Percentiles rank a stretch among this genome's conserved stretches.
phyloP scores from a whole-genome alignment of 2,888 invertebrate genomes.

The Adela reaumurella region DNA sequence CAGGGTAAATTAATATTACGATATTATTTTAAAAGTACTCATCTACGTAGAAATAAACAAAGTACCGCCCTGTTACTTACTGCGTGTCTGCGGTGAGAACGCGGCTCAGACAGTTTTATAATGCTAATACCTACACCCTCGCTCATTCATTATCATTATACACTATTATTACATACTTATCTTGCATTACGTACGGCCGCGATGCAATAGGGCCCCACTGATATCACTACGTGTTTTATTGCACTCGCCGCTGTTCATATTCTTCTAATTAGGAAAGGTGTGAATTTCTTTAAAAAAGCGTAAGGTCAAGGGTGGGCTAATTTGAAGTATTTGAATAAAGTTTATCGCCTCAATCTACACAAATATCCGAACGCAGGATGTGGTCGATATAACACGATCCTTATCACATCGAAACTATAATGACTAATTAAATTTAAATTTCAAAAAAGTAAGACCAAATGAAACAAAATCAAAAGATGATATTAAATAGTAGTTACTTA shows the following conservation, averaged over 20 bases:
- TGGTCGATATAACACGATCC: slow-evolving; percentile 19
- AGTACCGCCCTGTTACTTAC: too few species aligned
- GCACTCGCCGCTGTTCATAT: slow-evolving; percentile 31
- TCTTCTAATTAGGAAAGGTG: slow-evolving; percentile 43
- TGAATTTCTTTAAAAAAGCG: slow-evolving; percentile 43
- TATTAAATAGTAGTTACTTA: too few species aligned
- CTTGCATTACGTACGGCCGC: slow-evolving; percentile 4
- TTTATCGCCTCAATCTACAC: slow-evolving; percentile 21
- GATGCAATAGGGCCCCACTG: background rate
- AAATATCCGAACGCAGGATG: slow-evolving; percentile 40
- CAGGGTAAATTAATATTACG: too few species aligned
- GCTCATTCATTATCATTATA: slow-evolving; percentile 25
- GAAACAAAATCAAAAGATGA: too few species aligned
- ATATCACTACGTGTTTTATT: background rate
- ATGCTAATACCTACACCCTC: too few species aligned
- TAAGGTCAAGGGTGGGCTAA: slow-evolving; percentile 40
- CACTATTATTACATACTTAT: slow-evolving; percentile 26
- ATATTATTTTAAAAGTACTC: too few species aligned
- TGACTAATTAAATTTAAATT: too few species aligned
- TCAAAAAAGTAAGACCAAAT: too few species aligned
- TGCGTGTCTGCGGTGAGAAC: slow-evolving; percentile 1
- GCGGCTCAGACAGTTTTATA: slow-evolving; percentile 12
- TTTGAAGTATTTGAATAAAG: slow-evolving; percentile 16
- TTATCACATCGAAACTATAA: too few species aligned
- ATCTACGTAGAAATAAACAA: too few species aligned